A percentile compares a stretch with the other conserved stretches of the same genome.
phyloP scores from a whole-genome alignment of 2,113 vertebrate species.

The Microcebus jonahi region DNA sequence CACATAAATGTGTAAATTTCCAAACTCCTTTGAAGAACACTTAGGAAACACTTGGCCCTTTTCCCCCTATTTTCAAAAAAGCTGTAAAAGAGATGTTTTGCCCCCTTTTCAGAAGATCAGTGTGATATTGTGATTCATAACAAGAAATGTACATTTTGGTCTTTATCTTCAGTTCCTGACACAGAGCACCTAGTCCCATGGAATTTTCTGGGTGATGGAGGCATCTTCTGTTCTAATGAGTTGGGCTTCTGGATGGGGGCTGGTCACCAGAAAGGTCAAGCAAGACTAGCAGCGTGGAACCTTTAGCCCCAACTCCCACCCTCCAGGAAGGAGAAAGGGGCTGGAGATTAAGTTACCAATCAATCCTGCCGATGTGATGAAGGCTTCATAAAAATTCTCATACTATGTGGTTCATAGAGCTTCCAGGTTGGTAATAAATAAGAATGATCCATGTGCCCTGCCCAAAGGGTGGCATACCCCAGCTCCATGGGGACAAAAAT shows the following conservation, averaged over 20 bases:
- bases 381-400: not conserved
- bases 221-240: not conserved
- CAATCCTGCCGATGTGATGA: not conserved
- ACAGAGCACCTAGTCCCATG: not conserved
- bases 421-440: not conserved
- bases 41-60: not conserved
- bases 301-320: not conserved
- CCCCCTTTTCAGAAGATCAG: not conserved
- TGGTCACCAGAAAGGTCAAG: not conserved
- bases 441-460: not conserved
- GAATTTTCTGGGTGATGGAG: not conserved
- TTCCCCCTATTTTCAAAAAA: not conserved
- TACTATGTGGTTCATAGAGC: not conserved
- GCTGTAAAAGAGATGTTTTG: not conserved
- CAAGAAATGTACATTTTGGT: not conserved
- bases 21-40: conserved; percentile 37
- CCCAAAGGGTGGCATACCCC: not conserved
- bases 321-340: not conserved
- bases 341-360: not conserved
- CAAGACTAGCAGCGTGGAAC: not conserved
- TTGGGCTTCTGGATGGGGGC: not conserved
- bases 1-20: conserved; percentile 23
- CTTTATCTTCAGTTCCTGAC: not conserved
- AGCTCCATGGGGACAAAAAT: no score
- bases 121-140: not conserved